These are phyloP conservation scores for Mus spretus DNA, from an alignment of 2,797 vertebrate genomes.

Conservation along the genomic window DNA sequence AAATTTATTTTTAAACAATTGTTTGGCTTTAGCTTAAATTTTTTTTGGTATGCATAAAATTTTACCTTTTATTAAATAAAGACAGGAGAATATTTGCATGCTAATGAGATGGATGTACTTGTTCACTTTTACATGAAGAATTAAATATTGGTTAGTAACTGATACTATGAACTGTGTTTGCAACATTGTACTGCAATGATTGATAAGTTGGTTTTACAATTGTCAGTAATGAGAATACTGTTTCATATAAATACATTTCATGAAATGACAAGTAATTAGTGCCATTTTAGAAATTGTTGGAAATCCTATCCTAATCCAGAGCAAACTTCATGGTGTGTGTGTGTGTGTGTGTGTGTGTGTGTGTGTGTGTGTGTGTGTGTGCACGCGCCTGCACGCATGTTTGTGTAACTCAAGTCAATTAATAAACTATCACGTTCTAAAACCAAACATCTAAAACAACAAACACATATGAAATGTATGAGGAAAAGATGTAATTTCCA, in stretches of 20 bases:
- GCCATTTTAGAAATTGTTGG: not conserved
- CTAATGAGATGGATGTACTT: not conserved
- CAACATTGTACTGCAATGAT: not conserved
- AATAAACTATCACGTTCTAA: not conserved
- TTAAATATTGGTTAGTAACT: not conserved
- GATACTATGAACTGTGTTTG: not conserved
- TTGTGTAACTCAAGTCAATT: not conserved
- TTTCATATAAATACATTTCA: not conserved
- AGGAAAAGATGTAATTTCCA: slow-evolving; percentile 78
- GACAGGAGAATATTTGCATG: not conserved
- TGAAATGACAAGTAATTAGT: not conserved
- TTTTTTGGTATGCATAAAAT: not conserved
- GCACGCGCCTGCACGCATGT: not conserved
- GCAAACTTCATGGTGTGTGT: not conserved
- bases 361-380: not conserved
- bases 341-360: not conserved
- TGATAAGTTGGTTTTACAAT: not conserved
- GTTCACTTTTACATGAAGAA: not conserved
- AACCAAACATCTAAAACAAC: not conserved
- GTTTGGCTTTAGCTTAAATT: not conserved
- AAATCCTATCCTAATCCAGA: not conserved
- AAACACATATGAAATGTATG: slow-evolving; percentile 73
- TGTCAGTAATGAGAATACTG: not conserved
- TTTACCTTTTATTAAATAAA: not conserved
- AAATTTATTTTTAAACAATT: not conserved